Conservation (phyloP, 2,797 vertebrate species). For the Pristis pectinata region DNA sequence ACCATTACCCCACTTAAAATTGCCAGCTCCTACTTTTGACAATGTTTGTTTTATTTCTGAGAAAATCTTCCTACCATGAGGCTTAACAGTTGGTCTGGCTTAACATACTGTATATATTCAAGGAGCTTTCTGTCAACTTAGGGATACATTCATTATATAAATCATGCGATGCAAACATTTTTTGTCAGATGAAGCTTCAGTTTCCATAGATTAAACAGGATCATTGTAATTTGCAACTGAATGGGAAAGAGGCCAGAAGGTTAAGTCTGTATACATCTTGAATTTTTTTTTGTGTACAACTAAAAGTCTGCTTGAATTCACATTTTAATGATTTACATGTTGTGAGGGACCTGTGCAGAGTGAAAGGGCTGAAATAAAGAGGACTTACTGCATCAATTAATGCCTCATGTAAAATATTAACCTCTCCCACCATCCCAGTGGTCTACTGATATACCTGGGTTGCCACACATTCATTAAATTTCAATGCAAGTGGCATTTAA, state of each 20-base stretch:
- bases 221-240: background rate
- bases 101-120: background rate
- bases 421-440: background rate
- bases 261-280: background rate
- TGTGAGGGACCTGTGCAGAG: background rate
- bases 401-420: background rate
- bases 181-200: too few relatives aligned
- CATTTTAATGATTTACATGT: background rate
- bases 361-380: background rate
- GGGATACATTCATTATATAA: background rate
- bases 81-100: background rate
- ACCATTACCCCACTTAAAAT: background rate
- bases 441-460: background rate
- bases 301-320: background rate
- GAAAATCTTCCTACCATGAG: background rate
- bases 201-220: constrained; percentile 11
- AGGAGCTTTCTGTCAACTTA: background rate
- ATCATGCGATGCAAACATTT: background rate
- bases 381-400: background rate
- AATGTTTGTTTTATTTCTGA: background rate
- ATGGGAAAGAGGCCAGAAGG: background rate
- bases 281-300: background rate
- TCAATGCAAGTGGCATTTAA: background rate
- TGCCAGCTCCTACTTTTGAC: background rate
- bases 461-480: background rate